These are phyloP conservation scores for Luscinia luscinia DNA, from an alignment of 2,797 vertebrate species.

Conservation along the genomic window DNA sequence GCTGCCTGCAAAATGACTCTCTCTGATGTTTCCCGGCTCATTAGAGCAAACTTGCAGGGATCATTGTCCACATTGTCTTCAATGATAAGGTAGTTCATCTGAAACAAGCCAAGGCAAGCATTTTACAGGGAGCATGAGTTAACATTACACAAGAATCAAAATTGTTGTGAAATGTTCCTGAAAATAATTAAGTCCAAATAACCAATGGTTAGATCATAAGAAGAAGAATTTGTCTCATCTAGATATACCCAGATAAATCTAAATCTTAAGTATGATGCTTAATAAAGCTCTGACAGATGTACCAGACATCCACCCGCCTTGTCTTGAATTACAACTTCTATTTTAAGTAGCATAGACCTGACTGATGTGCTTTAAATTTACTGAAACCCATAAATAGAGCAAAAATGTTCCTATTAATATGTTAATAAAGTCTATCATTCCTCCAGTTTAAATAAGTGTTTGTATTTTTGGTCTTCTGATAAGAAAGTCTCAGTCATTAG, in stretches of 20 bases:
- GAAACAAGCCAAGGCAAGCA: conserved; percentile 47
- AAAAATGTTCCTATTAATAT: background rate
- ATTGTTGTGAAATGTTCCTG: conserved; percentile 11
- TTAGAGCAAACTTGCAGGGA: conserved; percentile 92
- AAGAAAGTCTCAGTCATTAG: background rate
- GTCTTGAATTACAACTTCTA: conserved; percentile 19
- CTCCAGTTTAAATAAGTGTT: background rate
- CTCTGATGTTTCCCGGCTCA: conserved; percentile 89
- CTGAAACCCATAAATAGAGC: background rate
- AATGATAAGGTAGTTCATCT: conserved; percentile 92
- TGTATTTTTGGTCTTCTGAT: background rate
- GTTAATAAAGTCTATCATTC: background rate
- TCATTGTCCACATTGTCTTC: conserved; percentile 91
- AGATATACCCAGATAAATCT: conserved; percentile 11
- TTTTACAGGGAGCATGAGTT: background rate
- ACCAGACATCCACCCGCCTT: background rate
- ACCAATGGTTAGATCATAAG: background rate
- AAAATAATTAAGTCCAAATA: background rate
- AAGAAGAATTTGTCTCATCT: background rate
- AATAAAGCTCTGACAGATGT: conserved; percentile 41
- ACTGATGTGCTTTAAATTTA: background rate
- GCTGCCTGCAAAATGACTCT: conserved; percentile 92
- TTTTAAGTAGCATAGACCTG: conserved; percentile 22
- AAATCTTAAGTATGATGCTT: conserved; percentile 20
- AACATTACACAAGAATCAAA: background rate